A percentile compares a stretch with the other conserved stretches of the same genome.
phyloP scores from a whole-genome alignment of 2,113 vertebrate species.

The Ramphastos sulfuratus region DNA sequence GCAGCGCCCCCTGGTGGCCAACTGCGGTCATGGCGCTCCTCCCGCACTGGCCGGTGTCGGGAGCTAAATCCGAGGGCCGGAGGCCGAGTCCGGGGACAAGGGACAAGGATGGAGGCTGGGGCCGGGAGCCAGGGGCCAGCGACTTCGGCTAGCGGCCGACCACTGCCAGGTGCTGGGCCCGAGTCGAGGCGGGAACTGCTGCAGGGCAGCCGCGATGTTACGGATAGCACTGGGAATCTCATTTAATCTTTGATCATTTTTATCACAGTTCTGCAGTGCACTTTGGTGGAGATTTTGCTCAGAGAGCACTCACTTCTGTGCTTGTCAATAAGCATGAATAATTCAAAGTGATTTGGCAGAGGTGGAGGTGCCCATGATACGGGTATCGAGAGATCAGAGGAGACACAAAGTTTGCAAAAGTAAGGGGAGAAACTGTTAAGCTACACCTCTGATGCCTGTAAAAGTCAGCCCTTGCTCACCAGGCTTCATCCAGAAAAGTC shows the following conservation, averaged over 20 bases:
- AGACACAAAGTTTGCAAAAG: not conserved
- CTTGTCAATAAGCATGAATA: not conserved
- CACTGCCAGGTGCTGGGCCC: too few species aligned
- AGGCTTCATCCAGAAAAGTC: not conserved
- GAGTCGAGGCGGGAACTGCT: fast-evolving
- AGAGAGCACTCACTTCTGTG: not conserved
- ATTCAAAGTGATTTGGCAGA: not conserved
- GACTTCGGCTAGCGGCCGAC: too few species aligned
- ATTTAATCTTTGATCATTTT: not conserved
- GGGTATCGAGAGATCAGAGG: not conserved
- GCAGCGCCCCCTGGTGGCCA: slow-evolving; percentile 61
- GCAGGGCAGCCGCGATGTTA: not conserved
- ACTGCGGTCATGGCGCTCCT: fast-evolving
- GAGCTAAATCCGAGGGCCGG: too few species aligned
- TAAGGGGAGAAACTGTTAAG: not conserved
- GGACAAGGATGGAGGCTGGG: too few species aligned
- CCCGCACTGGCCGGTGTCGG: not conserved
- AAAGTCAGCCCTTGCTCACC: fast-evolving
- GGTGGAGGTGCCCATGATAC: not conserved
- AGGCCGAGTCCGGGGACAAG: too few species aligned
- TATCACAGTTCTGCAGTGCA: not conserved
- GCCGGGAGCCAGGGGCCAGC: too few species aligned
- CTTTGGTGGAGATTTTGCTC: not conserved
- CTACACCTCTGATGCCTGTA: fast-evolving
- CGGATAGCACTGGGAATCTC: not conserved